Base-by-base conservation (phyloP, 2,113 vertebrate genomes). In the Siniperca chuatsi region DNA sequence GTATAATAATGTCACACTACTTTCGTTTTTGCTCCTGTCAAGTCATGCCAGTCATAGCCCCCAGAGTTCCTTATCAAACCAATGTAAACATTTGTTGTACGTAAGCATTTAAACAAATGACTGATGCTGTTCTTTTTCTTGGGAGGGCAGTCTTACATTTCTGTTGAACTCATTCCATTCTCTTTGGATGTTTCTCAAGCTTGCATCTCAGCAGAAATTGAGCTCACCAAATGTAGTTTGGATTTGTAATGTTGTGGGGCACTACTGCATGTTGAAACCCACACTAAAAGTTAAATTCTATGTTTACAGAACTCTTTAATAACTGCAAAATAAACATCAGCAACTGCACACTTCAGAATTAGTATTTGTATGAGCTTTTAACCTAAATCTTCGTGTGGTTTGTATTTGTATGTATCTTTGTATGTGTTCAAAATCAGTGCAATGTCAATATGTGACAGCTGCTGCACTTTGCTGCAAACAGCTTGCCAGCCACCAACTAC, bases 391-490 rank as follows among this genome's bases (percentile, higher is more conserved):
- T 71, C 33, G 37, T 78, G 23, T n/a, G 46, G 50, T 40, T 0
- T 33, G 15, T 58, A 62, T 62, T 69, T 76, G 46, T 64, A 8
- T 84, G 40, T 13, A 33, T 70, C 20, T 55, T 42, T 42, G 9
- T 10, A 42, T 10, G 35, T 72, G 33, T 62, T 20, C 69, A 62
- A 50, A 50, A 70, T 65, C 57, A 40, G 15, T 42, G 57, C 58
- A 11, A 8, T 57, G 64, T 70, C 75, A 69, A 50, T 25, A 40
- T 42, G 48, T 64, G 65, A 58, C 75, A 79, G 69, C 75, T 87
- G 75, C 75, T 57, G 48, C 50, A 23, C 35, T 35, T 35, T 44
- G 50, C 60, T 72, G 76, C 81, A 75, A 83, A 66, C 50, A 71
- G 58, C 52, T 18, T 57, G 79, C 79, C 85, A 62, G 18, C 35